A percentile compares a stretch with the other conserved stretches of the same genome.
These are phyloP conservation scores for Cnemophilus loriae DNA, from an alignment of 2,113 vertebrate genomes.

Conservation along the genomic window DNA sequence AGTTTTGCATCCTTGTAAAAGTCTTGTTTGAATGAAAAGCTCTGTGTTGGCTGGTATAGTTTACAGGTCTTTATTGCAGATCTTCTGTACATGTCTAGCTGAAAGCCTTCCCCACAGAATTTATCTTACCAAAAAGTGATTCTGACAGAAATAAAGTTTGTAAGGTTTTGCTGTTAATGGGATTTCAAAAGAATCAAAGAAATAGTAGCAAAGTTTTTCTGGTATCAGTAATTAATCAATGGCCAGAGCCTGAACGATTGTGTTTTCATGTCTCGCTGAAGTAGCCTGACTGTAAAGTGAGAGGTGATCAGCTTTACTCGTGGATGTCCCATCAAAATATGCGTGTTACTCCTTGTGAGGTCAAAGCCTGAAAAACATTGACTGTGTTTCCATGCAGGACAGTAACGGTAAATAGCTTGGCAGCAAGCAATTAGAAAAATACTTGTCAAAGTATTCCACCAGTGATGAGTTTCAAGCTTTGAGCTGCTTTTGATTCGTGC, in stretches of 20 bases:
- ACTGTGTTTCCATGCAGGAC: background rate
- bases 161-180: background rate
- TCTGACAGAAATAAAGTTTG: background rate
- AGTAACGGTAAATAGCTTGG: background rate
- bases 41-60: fast-evolving
- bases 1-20: background rate
- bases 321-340: background rate
- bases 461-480: background rate
- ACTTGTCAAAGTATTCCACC: background rate
- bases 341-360: background rate
- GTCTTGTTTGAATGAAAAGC: background rate
- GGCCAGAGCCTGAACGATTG: background rate
- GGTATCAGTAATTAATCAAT: fast-evolving
- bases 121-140: background rate
- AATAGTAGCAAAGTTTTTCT: background rate
- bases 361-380: background rate
- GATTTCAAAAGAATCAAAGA: background rate
- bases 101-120: background rate
- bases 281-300: background rate
- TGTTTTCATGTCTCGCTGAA: fast-evolving
- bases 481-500: background rate
- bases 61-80: background rate
- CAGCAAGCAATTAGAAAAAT: background rate
- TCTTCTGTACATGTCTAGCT: background rate
- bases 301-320: fast-evolving